These are phyloP conservation scores for Thalassaphorura encarpata DNA, from an alignment of 1,140 invertebrate species.

Conservation along the genomic window DNA sequence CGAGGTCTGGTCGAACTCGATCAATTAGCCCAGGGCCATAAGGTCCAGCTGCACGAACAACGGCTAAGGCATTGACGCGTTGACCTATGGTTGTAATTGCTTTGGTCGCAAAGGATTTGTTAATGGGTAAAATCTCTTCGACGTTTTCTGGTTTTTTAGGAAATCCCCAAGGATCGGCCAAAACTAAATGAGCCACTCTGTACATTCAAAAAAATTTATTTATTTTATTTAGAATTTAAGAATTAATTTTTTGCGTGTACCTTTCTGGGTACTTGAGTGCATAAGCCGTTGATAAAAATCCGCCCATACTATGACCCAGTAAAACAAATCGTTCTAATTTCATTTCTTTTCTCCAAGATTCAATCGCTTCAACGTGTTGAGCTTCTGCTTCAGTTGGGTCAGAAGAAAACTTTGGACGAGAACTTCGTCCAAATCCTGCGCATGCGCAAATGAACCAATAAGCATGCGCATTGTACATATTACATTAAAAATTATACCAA, in stretches of 20 bases:
- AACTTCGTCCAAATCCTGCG: slow-evolving; percentile 83
- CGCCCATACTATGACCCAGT: slow-evolving; percentile 74
- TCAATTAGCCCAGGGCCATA: slow-evolving; percentile 77
- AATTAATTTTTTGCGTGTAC: background rate
- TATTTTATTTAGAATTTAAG: background rate
- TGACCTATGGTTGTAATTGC: slow-evolving; percentile 36
- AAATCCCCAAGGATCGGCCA: slow-evolving; percentile 96
- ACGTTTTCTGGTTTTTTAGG: slow-evolving; percentile 60
- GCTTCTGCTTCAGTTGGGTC: slow-evolving; percentile 71
- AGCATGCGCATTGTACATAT: background rate
- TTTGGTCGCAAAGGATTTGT: background rate
- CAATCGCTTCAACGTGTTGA: slow-evolving; percentile 81
- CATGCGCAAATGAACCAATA: slow-evolving; percentile 10
- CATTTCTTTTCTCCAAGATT: slow-evolving; percentile 87
- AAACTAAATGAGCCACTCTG: slow-evolving; percentile 79
- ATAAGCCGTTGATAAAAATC: slow-evolving; percentile 84
- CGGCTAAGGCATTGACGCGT: slow-evolving; percentile 76
- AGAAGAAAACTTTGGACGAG: slow-evolving; percentile 67
- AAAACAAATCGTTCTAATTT: slow-evolving; percentile 78
- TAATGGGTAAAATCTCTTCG: background rate
- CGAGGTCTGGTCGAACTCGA: slow-evolving; percentile 74
- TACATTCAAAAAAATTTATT: slow-evolving; percentile 42
- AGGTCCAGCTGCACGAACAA: slow-evolving; percentile 76
- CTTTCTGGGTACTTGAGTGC: slow-evolving; percentile 38
- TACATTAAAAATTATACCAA: slow-evolving; percentile 49